phyloP scores from a whole-genome alignment of 2,888 invertebrate species.

The Drosophila lacicola region DNA sequence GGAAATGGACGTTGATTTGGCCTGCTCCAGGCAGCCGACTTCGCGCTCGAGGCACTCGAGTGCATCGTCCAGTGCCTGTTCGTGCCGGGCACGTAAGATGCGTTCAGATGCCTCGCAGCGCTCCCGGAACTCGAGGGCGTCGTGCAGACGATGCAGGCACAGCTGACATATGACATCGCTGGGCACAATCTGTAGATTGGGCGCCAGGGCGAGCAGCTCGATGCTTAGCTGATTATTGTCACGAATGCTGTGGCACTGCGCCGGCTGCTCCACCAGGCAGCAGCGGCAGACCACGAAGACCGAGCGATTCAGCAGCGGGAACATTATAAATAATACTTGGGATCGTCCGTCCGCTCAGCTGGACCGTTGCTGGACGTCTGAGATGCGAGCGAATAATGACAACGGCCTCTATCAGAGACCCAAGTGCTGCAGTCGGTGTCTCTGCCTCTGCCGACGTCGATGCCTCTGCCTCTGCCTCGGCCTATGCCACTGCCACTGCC shows the following conservation, averaged over 20 bases:
- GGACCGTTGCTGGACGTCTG: slow-evolving; percentile 64
- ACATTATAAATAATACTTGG: slow-evolving; percentile 56
- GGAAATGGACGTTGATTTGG: slow-evolving; percentile 16
- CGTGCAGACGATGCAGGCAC: slow-evolving; percentile 67
- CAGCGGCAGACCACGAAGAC: slow-evolving; percentile 72
- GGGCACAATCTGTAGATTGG: slow-evolving; percentile 56
- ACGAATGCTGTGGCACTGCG: slow-evolving; percentile 60
- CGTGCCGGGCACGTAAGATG: slow-evolving; percentile 67
- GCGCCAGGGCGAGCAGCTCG: slow-evolving; percentile 62
- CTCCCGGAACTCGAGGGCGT: slow-evolving; percentile 70
- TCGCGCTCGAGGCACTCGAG: slow-evolving; percentile 68
- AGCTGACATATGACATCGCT: slow-evolving; percentile 73
- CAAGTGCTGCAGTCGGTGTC: slow-evolving; percentile 16
- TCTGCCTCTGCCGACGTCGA: slow-evolving; percentile 15
- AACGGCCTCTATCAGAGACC: slow-evolving; percentile 22
- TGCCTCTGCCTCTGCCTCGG: slow-evolving; percentile 1
- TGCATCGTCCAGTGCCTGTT: slow-evolving; percentile 70
- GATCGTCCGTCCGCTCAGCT: slow-evolving; percentile 51
- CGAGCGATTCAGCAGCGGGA: slow-evolving; percentile 60
- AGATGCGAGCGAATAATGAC: slow-evolving; percentile 41
- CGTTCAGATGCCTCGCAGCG: slow-evolving; percentile 71
- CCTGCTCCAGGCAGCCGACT: slow-evolving; percentile 56
- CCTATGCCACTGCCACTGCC: not conserved
- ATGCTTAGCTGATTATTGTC: slow-evolving; percentile 48
- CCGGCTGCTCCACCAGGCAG: slow-evolving; percentile 75